Evolutionary conservation across 2,113 vertebrate species (phyloP).

Genomic region (Lampris megalopsis): DNA sequence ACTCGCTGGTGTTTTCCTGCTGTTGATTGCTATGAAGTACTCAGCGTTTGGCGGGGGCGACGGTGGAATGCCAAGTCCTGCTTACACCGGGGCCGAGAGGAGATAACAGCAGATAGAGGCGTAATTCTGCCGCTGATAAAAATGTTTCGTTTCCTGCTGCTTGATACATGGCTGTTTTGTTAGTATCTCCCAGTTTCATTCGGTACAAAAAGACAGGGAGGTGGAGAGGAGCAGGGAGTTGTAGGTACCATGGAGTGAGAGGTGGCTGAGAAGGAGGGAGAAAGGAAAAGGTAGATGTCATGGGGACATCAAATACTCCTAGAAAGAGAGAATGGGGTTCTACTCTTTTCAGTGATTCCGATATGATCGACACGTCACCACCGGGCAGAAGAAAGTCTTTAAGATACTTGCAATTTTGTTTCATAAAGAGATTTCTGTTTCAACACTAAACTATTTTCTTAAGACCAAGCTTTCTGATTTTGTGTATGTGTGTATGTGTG

Average conservation of each 20-base stretch:
- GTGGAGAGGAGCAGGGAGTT: slow-evolving; percentile 1
- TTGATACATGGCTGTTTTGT: slow-evolving; percentile 31
- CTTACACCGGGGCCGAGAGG: slow-evolving; percentile 10
- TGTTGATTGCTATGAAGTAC: slow-evolving; percentile 43
- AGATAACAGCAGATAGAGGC: slow-evolving; percentile 50
- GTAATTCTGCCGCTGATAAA: slow-evolving; percentile 52
- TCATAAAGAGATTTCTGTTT: slow-evolving; percentile 34
- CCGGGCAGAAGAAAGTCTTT: slow-evolving; percentile 23
- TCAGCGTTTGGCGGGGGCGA: slow-evolving; percentile 31
- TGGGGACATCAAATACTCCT: slow-evolving; percentile 13
- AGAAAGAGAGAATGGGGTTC: slow-evolving; percentile 1
- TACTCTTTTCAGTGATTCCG: background rate
- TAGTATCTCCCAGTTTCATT: slow-evolving; percentile 45
- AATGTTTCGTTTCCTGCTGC: slow-evolving; percentile 21
- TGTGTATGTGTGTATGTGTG: slow-evolving; percentile 3
- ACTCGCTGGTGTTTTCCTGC: slow-evolving; percentile 34
- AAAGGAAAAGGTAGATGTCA: too few species aligned
- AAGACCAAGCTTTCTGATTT: background rate
- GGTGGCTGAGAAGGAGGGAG: too few species aligned
- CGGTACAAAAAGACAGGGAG: slow-evolving; percentile 1
- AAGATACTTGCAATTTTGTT: slow-evolving; percentile 35
- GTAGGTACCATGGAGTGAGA: too few species aligned
- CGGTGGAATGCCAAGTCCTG: slow-evolving; percentile 38
- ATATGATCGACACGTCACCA: slow-evolving; percentile 22
- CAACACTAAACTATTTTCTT: slow-evolving; percentile 22